These are phyloP conservation scores for Papilio glaucus DNA, from an alignment of 1,140 invertebrate genomes.

Conservation along the genomic window DNA sequence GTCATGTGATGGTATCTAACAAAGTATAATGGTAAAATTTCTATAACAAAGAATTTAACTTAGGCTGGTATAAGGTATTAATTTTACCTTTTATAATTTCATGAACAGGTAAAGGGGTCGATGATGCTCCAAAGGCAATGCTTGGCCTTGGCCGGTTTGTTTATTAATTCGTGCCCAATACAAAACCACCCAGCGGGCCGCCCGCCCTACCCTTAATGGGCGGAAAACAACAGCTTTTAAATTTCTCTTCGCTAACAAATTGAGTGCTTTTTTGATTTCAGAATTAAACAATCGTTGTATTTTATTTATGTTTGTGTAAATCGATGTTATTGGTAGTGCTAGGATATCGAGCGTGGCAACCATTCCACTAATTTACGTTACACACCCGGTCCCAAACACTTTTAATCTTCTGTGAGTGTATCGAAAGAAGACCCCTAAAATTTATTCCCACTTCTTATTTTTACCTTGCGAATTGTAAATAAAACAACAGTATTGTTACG, in stretches of 20 bases:
- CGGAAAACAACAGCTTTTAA: slow-evolving; percentile 74
- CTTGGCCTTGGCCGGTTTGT: slow-evolving; percentile 72
- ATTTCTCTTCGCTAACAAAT: slow-evolving; percentile 61
- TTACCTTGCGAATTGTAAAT: slow-evolving; percentile 76
- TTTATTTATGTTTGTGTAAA: slow-evolving; percentile 32
- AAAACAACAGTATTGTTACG: slow-evolving; percentile 46
- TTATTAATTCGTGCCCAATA: slow-evolving; percentile 77
- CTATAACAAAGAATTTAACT: neutral
- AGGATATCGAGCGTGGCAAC: slow-evolving; percentile 52
- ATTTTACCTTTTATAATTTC: slow-evolving; percentile 26
- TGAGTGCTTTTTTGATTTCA: slow-evolving; percentile 62
- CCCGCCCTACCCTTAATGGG: slow-evolving; percentile 70
- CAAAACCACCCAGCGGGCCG: slow-evolving; percentile 55
- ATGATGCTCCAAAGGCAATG: slow-evolving; percentile 60
- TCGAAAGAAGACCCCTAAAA: slow-evolving; percentile 74
- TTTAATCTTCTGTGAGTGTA: slow-evolving; percentile 80
- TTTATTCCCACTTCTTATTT: slow-evolving; percentile 81
- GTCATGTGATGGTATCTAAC: too few relatives aligned
- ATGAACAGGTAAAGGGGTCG: slow-evolving; percentile 55
- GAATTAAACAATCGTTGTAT: slow-evolving; percentile 35
- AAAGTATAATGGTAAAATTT: neutral
- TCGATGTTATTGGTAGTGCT: slow-evolving; percentile 22
- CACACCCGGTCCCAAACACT: slow-evolving; percentile 67
- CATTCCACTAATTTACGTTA: slow-evolving; percentile 75
- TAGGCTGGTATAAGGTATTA: neutral